A percentile compares a stretch with the other conserved stretches of the same genome.
Conservation (phyloP, 2,113 vertebrate species). For the Trachemys scripta region DNA sequence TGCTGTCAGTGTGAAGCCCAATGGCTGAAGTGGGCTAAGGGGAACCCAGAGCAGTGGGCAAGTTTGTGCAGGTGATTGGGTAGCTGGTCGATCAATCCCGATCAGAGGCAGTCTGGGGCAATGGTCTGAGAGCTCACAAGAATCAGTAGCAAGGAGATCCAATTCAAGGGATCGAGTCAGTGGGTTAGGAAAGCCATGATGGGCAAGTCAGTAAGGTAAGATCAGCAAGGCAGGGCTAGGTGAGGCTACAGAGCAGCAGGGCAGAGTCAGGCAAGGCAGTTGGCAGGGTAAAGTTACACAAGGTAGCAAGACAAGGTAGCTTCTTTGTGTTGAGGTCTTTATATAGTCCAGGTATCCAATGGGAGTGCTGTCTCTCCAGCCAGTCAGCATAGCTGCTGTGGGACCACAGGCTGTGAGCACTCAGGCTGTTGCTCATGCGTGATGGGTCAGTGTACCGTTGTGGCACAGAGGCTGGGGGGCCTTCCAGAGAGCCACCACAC, state of each 20-base stretch:
- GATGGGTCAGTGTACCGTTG: neutral
- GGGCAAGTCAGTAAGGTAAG: neutral
- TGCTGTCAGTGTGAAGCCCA: neutral
- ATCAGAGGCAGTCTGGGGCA: neutral
- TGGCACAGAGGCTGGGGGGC: neutral
- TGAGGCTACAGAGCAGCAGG: neutral
- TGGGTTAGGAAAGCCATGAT: neutral
- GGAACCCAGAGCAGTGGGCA: neutral
- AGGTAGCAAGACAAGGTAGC: neutral
- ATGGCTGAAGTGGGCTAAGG: neutral
- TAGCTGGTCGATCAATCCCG: neutral
- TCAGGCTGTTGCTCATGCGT: too few relatives aligned
- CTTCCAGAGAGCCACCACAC: neutral
- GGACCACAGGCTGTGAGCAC: neutral
- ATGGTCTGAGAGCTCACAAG: neutral
- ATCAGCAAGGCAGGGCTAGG: neutral
- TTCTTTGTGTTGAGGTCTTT: neutral
- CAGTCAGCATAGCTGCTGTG: neutral
- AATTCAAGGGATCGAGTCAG: neutral
- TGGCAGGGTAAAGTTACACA: neutral
- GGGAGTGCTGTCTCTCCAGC: neutral
- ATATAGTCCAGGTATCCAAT: neutral
- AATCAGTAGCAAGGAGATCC: neutral
- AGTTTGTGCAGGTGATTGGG: neutral
- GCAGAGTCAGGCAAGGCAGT: neutral